Conservation (phyloP, 2,888 invertebrate species). For the Linnaemya tessellans region DNA sequence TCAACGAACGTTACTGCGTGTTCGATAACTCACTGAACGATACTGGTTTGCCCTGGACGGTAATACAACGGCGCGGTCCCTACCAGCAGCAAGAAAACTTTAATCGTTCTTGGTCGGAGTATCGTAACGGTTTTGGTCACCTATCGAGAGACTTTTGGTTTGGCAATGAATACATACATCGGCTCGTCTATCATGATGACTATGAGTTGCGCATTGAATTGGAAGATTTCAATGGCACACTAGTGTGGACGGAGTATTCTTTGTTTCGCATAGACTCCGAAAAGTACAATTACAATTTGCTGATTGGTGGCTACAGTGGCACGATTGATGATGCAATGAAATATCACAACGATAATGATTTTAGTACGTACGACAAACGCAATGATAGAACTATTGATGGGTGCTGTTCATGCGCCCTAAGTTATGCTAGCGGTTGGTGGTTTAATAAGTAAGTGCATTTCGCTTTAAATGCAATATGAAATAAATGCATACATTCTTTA, state of each 20-base stretch:
- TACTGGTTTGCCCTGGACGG: slow-evolving; percentile 84
- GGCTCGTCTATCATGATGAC: slow-evolving; percentile 82
- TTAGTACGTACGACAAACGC: slow-evolving; percentile 81
- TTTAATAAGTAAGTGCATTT: slow-evolving; percentile 83
- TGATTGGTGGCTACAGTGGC: slow-evolving; percentile 84
- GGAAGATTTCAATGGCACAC: slow-evolving; percentile 71
- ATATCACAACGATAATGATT: slow-evolving; percentile 84
- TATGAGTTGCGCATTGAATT: slow-evolving; percentile 74
- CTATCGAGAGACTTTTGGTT: slow-evolving; percentile 85
- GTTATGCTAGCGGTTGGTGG: slow-evolving; percentile 87
- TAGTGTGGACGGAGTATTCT: slow-evolving; percentile 85
- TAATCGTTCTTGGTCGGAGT: slow-evolving; percentile 85
- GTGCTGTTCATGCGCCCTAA: slow-evolving; percentile 85
- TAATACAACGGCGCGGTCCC: slow-evolving; percentile 84
- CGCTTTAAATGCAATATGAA: background rate
- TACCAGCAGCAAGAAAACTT: slow-evolving; percentile 83
- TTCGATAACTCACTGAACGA: slow-evolving; percentile 76
- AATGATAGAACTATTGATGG: slow-evolving; percentile 84
- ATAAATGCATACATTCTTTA: background rate
- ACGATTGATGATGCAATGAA: slow-evolving; percentile 85
- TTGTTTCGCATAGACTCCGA: slow-evolving; percentile 83
- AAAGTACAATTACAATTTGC: slow-evolving; percentile 83
- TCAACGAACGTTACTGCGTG: slow-evolving; percentile 84
- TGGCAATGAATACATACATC: slow-evolving; percentile 85
- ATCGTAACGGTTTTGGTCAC: slow-evolving; percentile 85